Percentiles rank a stretch among this genome's conserved stretches.
phyloP scores from a whole-genome alignment of 2,113 vertebrate genomes.

The Anguilla rostrata region DNA sequence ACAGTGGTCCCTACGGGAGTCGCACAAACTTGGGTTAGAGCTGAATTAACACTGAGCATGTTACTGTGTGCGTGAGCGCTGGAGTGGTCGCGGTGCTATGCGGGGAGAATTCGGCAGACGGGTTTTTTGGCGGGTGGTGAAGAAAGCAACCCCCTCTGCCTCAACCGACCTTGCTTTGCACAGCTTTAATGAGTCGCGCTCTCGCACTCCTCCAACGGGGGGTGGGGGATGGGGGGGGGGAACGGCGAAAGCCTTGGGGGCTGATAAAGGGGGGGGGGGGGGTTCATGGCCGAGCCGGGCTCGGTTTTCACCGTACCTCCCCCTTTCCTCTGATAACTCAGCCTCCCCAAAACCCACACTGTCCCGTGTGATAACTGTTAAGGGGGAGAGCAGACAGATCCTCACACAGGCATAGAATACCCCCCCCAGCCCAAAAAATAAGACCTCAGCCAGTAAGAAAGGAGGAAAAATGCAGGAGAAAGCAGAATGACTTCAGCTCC shows the following conservation, averaged over 20 bases:
- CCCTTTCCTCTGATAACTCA: constrained; percentile 26
- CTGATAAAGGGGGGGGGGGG: constrained; percentile 5
- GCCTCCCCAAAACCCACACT: background rate
- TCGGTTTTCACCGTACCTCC: constrained; percentile 11
- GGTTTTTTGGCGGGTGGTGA: background rate
- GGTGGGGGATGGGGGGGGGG: too few relatives aligned
- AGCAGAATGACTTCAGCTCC: background rate
- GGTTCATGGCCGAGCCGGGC: background rate
- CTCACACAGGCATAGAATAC: too few relatives aligned
- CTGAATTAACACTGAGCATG: too few relatives aligned
- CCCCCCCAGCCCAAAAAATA: background rate
- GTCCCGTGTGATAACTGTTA: background rate
- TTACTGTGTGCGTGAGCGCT: background rate
- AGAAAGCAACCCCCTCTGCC: background rate
- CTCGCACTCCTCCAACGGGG: constrained; percentile 25
- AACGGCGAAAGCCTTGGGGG: background rate
- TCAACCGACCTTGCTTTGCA: constrained; percentile 29
- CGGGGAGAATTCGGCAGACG: background rate
- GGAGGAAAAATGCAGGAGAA: background rate
- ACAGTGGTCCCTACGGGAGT: too few relatives aligned
- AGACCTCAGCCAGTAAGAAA: background rate
- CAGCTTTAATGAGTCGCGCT: constrained; percentile 24
- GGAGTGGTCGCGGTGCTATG: background rate
- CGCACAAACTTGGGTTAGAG: too few relatives aligned
- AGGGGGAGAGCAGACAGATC: background rate